Evolutionary conservation across 35 echinoderm and acorn worm genomes (phyloP).

Genomic region (Anneissia japonica): DNA sequence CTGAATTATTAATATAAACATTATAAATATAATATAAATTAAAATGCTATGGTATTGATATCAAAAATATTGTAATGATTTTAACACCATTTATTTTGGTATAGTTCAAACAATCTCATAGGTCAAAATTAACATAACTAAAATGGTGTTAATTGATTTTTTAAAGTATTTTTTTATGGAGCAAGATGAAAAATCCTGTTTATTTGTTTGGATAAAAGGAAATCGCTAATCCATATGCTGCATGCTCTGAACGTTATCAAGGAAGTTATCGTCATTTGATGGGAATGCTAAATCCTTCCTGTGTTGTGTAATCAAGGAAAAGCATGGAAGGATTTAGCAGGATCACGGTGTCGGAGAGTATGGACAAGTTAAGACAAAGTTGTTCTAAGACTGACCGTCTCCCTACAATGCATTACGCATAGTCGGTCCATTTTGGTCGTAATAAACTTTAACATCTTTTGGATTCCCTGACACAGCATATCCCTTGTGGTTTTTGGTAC

Average conservation of each 20-base stretch:
- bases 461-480: neutral
- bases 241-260: neutral
- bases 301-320: neutral
- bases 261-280: neutral
- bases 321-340: neutral
- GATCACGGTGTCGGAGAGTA: neutral
- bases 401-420: neutral
- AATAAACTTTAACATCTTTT: neutral
- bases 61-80: too few species aligned
- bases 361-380: neutral
- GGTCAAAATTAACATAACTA: too few species aligned
- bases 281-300: neutral
- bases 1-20: too few species aligned
- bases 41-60: too few species aligned
- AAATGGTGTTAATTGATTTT: too few species aligned
- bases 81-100: too few species aligned
- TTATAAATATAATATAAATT: too few species aligned
- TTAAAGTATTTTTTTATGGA: too few species aligned
- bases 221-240: neutral
- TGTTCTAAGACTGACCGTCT: neutral
- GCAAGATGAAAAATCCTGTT: too few species aligned
- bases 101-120: too few species aligned
- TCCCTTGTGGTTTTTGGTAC: neutral
- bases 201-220: neutral
- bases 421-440: neutral